Conservation (phyloP, 53 echinoderm and acorn worm species). For the Echinarachnius parma region DNA sequence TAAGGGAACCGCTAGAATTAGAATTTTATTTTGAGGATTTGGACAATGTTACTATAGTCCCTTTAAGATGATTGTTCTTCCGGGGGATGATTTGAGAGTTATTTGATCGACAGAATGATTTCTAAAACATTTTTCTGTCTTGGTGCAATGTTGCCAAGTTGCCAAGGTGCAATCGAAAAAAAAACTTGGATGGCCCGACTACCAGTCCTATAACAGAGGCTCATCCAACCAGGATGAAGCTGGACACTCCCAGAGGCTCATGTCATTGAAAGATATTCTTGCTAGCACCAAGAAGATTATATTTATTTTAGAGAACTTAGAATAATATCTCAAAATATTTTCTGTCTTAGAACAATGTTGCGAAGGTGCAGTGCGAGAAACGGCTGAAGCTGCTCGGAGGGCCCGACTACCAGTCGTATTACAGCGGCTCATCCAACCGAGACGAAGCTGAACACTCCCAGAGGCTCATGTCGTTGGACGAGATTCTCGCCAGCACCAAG, state of each 20-base stretch:
- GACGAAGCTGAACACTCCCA: slow-evolving; percentile 9
- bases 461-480: slow-evolving; percentile 52
- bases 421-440: background rate
- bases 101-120: no score
- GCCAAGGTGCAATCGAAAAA: slow-evolving; percentile 54
- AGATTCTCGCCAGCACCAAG: slow-evolving; percentile 47
- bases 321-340: no score
- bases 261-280: slow-evolving; percentile 59
- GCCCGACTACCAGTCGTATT: slow-evolving; percentile 61
- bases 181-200: slow-evolving; percentile 51
- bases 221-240: background rate
- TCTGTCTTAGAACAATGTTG: slow-evolving; percentile 48
- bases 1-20: no score
- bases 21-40: no score
- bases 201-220: slow-evolving; percentile 39
- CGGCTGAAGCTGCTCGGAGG: slow-evolving; percentile 57
- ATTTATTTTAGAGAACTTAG: no score
- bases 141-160: slow-evolving; percentile 11
- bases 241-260: slow-evolving; percentile 26
- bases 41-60: no score
- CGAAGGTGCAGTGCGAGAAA: slow-evolving; percentile 67
- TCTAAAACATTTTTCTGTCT: no score
- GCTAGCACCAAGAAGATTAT: slow-evolving; percentile 37
- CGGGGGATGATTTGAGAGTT: no score
- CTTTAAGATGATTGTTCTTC: no score